Conservation (phyloP, 2,113 vertebrate species). For the Gymnorhina tibicen region DNA sequence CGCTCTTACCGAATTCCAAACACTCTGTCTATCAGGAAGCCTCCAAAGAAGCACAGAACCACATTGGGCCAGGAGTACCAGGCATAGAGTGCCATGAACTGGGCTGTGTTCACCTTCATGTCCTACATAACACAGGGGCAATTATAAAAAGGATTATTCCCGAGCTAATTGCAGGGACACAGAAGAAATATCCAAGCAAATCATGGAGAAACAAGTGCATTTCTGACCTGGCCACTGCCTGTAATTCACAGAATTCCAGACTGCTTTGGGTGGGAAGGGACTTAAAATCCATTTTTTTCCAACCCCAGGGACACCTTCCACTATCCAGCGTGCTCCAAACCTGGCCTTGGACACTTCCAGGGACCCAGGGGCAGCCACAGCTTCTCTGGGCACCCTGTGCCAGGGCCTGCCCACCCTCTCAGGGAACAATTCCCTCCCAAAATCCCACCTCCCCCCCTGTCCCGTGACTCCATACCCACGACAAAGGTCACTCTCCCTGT, state of each 20-base stretch:
- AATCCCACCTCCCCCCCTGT: no score
- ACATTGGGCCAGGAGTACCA: conserved; percentile 99
- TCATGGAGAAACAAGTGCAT: fast-evolving
- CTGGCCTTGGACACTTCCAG: not conserved
- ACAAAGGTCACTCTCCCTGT: fast-evolving
- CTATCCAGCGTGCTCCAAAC: fast-evolving
- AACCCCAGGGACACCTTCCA: no score
- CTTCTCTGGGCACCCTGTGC: not conserved
- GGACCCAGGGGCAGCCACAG: not conserved
- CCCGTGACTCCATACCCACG: no score
- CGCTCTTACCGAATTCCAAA: conserved; percentile 89
- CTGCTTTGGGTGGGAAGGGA: no score
- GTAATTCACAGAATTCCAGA: fast-evolving
- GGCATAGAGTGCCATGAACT: conserved; percentile 94
- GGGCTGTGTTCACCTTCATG: conserved; percentile 85
- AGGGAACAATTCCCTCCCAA: fast-evolving
- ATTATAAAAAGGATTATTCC: fast-evolving
- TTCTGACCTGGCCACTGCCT: not conserved
- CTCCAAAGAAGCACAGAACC: conserved; percentile 93
- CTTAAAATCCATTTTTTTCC: not conserved
- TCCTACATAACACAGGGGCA: conserved; percentile 70
- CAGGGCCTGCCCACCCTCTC: not conserved
- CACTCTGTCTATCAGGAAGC: conserved; percentile 91
- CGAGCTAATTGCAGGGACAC: fast-evolving
- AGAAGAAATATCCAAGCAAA: fast-evolving